Percentiles rank a stretch among this genome's conserved stretches.
Evolutionary conservation across 1,140 invertebrate genomes (phyloP).

Genomic region (Condylostylus longicornis): DNA sequence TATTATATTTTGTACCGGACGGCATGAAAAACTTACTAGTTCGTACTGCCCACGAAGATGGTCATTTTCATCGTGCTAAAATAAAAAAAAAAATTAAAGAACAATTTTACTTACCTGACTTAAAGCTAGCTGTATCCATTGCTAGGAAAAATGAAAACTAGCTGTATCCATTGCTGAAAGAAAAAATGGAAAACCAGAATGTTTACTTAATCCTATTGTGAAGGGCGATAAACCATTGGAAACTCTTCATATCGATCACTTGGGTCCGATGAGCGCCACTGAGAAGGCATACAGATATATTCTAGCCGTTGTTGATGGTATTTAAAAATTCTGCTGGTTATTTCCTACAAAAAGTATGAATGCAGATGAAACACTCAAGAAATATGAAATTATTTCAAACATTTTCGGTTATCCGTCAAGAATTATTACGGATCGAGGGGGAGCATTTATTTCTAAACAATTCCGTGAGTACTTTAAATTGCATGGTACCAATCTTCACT

Average conservation of each 20-base stretch:
- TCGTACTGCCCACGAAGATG: slow-evolving; percentile 1
- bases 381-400: too few relatives aligned
- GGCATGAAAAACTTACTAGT: slow-evolving; percentile 3
- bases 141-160: slow-evolving; percentile 22
- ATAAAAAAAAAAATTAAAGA: slow-evolving; percentile 2
- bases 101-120: slow-evolving; percentile 3
- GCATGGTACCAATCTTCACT: slow-evolving; percentile 12
- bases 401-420: slow-evolving; percentile 22
- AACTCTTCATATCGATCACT: slow-evolving; percentile 10
- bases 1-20: slow-evolving; percentile 1
- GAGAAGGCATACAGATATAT: slow-evolving; percentile 1
- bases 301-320: slow-evolving; percentile 10
- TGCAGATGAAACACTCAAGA: slow-evolving; percentile 1
- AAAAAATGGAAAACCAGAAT: slow-evolving; percentile 30
- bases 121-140: slow-evolving; percentile 14
- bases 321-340: slow-evolving; percentile 24
- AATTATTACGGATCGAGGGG: slow-evolving; percentile 22
- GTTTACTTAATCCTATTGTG: slow-evolving; percentile 17
- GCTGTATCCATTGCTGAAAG: too few relatives aligned
- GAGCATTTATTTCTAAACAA: slow-evolving; percentile 24
- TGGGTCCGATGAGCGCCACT: slow-evolving; percentile 19
- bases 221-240: slow-evolving; percentile 17
- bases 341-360: slow-evolving; percentile 1
- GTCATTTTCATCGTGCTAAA: slow-evolving; percentile 2
- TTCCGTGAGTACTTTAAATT: slow-evolving; percentile 21